phyloP scores from a whole-genome alignment of 2,797 vertebrate genomes.

The Benthosema pterotum region DNA sequence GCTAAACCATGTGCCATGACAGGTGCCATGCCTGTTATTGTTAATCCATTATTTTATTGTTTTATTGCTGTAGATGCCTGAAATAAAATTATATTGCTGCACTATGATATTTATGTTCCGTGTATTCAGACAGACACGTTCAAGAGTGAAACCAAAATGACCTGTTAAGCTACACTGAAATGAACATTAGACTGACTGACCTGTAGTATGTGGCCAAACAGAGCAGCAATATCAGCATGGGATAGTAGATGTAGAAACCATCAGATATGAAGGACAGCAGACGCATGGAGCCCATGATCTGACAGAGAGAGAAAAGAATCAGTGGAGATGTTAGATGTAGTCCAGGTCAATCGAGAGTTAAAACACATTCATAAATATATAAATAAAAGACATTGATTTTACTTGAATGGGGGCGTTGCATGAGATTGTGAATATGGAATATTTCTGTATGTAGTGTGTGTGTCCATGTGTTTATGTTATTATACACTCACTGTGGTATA shows the following conservation, averaged over 20 bases:
- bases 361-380: no score
- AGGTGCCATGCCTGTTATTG: no score
- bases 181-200: constrained; percentile 64
- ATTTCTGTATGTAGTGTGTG: background rate
- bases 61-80: background rate
- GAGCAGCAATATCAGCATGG: constrained; percentile 93
- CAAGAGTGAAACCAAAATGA: no score
- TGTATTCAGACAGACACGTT: no score
- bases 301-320: constrained; percentile 37
- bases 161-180: no score
- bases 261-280: constrained; percentile 93
- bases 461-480: background rate
- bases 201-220: constrained; percentile 95
- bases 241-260: constrained; percentile 97
- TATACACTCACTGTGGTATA: constrained; percentile 89
- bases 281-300: constrained; percentile 97
- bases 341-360: no score
- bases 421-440: background rate
- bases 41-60: no score
- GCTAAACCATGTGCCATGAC: no score
- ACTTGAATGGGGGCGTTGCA: no score
- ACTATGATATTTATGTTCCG: no score
- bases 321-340: constrained; percentile 9
- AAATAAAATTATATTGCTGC: no score
- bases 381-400: no score